Conservation (phyloP, 2,888 invertebrate species). For the Napeogenes inachia region DNA sequence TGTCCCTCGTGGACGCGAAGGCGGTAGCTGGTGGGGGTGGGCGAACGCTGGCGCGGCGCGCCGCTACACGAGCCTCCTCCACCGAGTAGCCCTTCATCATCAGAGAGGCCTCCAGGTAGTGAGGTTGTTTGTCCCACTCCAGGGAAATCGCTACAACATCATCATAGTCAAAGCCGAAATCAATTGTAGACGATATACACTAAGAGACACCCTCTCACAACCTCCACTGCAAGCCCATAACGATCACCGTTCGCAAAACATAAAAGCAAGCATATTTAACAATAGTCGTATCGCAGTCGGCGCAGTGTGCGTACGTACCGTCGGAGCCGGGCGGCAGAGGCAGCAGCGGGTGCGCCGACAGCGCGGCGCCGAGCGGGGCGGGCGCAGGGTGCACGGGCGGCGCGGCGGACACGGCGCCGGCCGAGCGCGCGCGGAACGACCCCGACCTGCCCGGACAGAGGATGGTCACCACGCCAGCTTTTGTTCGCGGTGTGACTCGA, state of each 20-base stretch:
- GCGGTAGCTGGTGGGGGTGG: slow-evolving; percentile 72
- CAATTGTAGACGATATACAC: not conserved
- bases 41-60: slow-evolving; percentile 60
- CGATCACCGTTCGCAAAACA: not conserved
- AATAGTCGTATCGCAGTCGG: slow-evolving; percentile 5
- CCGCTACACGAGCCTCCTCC: slow-evolving; percentile 71
- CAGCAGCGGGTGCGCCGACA: slow-evolving; percentile 96
- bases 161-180: not conserved
- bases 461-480: slow-evolving; percentile 69
- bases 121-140: slow-evolving; percentile 79
- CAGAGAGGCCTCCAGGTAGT: slow-evolving; percentile 89
- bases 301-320: slow-evolving; percentile 55
- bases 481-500: slow-evolving; percentile 43
- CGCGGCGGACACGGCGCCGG: slow-evolving; percentile 49
- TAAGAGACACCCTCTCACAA: not conserved
- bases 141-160: slow-evolving; percentile 70
- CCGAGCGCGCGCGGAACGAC: slow-evolving; percentile 92
- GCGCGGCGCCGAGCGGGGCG: slow-evolving; percentile 84
- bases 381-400: slow-evolving; percentile 90
- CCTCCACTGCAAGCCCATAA: not conserved
- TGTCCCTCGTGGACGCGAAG: slow-evolving; percentile 72
- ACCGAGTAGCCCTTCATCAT: slow-evolving; percentile 85
- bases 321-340: slow-evolving; percentile 87
- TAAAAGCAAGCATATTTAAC: not conserved
- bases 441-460: slow-evolving; percentile 89